These are phyloP conservation scores for Theretra japonica DNA, from an alignment of 2,888 invertebrate genomes.

Conservation along the genomic window DNA sequence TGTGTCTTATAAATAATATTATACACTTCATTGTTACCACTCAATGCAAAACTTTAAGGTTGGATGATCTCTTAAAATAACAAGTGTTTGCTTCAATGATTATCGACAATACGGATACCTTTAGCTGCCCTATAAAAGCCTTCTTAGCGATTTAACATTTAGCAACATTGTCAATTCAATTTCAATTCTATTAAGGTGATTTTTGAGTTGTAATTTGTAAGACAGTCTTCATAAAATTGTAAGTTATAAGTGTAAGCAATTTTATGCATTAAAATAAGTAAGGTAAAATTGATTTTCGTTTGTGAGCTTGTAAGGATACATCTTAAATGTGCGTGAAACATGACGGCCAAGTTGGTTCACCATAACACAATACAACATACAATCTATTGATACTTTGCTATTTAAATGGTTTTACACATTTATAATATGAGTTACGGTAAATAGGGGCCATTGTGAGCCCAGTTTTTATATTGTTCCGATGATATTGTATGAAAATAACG, in stretches of 20 bases:
- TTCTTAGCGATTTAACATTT: constrained; percentile 56
- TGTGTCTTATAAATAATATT: constrained; percentile 83
- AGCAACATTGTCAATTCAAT: constrained; percentile 31
- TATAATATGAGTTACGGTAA: constrained; percentile 82
- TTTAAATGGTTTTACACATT: constrained; percentile 85
- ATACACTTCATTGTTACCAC: constrained; percentile 77
- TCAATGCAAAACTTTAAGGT: constrained; percentile 79
- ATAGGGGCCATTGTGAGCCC: constrained; percentile 70
- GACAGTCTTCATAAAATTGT: background rate
- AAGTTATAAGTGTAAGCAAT: background rate
- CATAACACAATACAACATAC: constrained; percentile 80
- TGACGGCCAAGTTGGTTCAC: constrained; percentile 84
- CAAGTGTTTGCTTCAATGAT: constrained; percentile 86
- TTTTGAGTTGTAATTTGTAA: constrained; percentile 38
- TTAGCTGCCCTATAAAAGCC: constrained; percentile 82
- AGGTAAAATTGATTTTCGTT: constrained; percentile 43
- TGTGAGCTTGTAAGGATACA: constrained; percentile 38
- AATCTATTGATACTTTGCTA: constrained; percentile 79
- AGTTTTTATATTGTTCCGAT: constrained; percentile 74
- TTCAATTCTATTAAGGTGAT: rapidly evolving
- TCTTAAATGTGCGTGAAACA: constrained; percentile 79
- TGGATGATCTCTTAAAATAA: constrained; percentile 86
- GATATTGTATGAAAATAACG: constrained; percentile 82
- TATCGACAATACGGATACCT: constrained; percentile 82
- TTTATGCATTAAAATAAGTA: background rate